A percentile compares a stretch with the other conserved stretches of the same genome.
Evolutionary conservation across 1,140 invertebrate genomes (phyloP).

Genomic region (Potamilus streckersoni): DNA sequence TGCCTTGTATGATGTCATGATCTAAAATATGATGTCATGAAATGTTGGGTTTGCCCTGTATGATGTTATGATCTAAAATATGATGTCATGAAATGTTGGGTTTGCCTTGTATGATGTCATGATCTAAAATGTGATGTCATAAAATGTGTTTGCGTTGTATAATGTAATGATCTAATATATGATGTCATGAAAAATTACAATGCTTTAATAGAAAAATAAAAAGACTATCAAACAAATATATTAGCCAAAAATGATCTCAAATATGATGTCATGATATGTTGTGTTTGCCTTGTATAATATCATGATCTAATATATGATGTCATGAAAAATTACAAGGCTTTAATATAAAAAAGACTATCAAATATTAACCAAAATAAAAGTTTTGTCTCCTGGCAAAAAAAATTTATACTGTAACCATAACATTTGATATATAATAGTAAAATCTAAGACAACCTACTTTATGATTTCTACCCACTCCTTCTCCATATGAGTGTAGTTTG

Average conservation of each 20-base stretch:
- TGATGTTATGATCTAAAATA: too few relatives aligned
- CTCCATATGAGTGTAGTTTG: conserved; percentile 50
- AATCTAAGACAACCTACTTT: conserved; percentile 33
- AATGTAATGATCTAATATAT: too few relatives aligned
- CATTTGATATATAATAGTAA: not conserved
- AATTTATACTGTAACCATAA: not conserved
- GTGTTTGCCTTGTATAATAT: not conserved
- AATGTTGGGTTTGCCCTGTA: too few relatives aligned
- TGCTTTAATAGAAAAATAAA: not conserved
- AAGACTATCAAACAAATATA: not conserved
- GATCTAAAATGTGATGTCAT: too few relatives aligned
- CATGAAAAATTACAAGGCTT: not conserved
- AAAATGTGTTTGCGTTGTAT: too few relatives aligned
- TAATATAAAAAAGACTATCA: not conserved
- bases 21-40: too few relatives aligned
- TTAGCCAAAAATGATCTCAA: not conserved
- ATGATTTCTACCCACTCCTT: conserved; percentile 54
- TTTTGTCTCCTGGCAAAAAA: not conserved
- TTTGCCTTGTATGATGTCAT: too few relatives aligned
- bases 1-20: too few relatives aligned
- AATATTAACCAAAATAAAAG: not conserved
- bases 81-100: too few relatives aligned
- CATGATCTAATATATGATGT: not conserved
- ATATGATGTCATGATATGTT: not conserved
- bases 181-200: not conserved